Conservation (phyloP, 2,888 invertebrate species). For the Calameuta filiformis region DNA sequence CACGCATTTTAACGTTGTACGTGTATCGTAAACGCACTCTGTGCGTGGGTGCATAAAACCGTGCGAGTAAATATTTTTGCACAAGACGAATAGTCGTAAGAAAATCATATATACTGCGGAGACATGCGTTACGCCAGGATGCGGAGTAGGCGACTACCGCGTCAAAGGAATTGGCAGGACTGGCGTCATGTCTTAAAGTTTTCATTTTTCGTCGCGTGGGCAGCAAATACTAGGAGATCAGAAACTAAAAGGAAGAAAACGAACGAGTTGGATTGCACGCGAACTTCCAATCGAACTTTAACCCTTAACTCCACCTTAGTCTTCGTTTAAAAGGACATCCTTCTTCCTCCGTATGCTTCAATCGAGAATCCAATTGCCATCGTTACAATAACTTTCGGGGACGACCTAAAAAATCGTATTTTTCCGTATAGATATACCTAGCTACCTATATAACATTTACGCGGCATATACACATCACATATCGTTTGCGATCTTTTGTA, state of each 20-base stretch:
- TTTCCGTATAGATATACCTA: slow-evolving; percentile 24
- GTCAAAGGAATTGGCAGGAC: neutral
- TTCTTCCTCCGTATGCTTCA: neutral
- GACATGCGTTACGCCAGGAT: neutral
- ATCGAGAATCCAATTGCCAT: slow-evolving; percentile 15
- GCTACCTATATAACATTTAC: slow-evolving; percentile 32
- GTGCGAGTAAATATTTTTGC: neutral
- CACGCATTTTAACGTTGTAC: neutral
- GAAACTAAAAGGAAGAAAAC: neutral
- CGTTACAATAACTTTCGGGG: slow-evolving; percentile 23
- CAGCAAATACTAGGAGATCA: neutral
- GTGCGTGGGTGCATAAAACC: neutral
- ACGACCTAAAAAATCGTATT: slow-evolving; percentile 25
- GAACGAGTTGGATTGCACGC: neutral
- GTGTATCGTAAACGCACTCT: neutral
- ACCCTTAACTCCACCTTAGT: neutral
- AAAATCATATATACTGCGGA: neutral
- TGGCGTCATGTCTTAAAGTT: neutral
- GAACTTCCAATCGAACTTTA: neutral
- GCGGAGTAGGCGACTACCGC: neutral
- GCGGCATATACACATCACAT: slow-evolving; percentile 37
- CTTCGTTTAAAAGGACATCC: neutral
- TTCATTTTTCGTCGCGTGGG: neutral
- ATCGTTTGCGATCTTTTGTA: slow-evolving; percentile 20
- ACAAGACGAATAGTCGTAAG: neutral